phyloP scores from a whole-genome alignment of 1,140 invertebrate genomes.

The Macrobrachium nipponense region DNA sequence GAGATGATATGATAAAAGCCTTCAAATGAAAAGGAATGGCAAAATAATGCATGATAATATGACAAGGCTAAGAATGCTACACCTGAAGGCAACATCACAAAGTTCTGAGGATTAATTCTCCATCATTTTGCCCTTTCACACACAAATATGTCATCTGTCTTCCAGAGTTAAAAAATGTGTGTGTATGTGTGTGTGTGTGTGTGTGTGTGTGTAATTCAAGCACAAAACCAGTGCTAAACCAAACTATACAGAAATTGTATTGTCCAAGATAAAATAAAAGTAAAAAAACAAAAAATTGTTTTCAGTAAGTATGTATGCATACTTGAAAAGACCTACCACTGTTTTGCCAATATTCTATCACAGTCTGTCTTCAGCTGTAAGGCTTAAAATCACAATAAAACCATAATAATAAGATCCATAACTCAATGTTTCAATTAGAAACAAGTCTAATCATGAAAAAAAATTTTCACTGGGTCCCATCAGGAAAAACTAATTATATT shows the following conservation, averaged over 20 bases:
- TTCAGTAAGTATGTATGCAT: conserved; percentile 2
- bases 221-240: no score
- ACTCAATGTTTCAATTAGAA: conserved; percentile 32
- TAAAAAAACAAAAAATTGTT: conserved; percentile 5
- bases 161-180: background rate
- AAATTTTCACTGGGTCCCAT: conserved; percentile 39
- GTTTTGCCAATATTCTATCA: conserved; percentile 52
- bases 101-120: no score
- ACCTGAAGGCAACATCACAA: no score
- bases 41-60: background rate
- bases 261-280: background rate
- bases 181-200: no score
- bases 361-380: conserved; percentile 56
- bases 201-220: no score
- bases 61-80: no score
- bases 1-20: conserved; percentile 50
- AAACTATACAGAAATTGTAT: no score
- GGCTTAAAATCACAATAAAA: conserved; percentile 58
- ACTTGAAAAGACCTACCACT: conserved; percentile 28
- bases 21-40: conserved; percentile 41
- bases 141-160: background rate
- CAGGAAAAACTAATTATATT: conserved; percentile 21
- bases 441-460: conserved; percentile 31
- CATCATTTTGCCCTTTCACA: no score
- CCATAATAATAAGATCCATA: conserved; percentile 40